Base-by-base conservation (phyloP, 2,113 vertebrate species). In the Bettongia penicillata region DNA sequence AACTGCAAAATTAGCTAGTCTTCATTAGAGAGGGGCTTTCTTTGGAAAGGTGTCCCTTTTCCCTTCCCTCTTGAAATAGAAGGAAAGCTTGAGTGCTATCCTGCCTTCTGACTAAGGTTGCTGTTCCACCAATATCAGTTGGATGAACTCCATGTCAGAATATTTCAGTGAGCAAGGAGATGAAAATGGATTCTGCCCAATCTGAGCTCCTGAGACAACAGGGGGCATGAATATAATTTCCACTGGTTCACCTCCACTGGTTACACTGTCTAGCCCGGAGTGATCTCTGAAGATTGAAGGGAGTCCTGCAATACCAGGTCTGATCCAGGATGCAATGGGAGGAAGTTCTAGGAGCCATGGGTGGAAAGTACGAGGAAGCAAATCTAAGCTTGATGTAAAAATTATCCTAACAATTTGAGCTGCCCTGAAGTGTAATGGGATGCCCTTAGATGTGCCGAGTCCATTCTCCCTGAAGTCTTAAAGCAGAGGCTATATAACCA, bases 141-240 rank as follows among this genome's bases (percentile, higher is more conserved):
- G 91, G 95, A 47, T 90, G 14, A 94, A 19, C 28, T 68, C 0
- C 77, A 31, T 93, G 61, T 47, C 53, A 93, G 3, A 2, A 22
- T 89, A 77, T 47, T 95, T 94, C 28, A 93, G 24, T 10, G 22
- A 95, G 16, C 23, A 89, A 96, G 51, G 53, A 96, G 26, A 84
- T 52, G 3, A 28, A 93, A 77, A 49, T 3, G 0, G 0, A 12
- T 5, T 93, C 90, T 94, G 51, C 24, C 49, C 91, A 77, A 25
- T 93, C 31, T 91, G 61, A 77, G 3, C 2, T 28, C 61, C 11
- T n/a, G 31, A 68, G 61, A 68, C 31, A 68, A 77, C 5, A 77
- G 37, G 16, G 4, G 61, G 19, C 37, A n/a, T 2, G 37, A 19
- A n/a, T 77, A 19, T 77, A 37, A 77, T 77, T 77, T n/a, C 61